Evolutionary conservation across 1,140 invertebrate genomes (phyloP), one percentile per base, ranked within the genome.

Genomic region (Monomorium pharaonis): DNA sequence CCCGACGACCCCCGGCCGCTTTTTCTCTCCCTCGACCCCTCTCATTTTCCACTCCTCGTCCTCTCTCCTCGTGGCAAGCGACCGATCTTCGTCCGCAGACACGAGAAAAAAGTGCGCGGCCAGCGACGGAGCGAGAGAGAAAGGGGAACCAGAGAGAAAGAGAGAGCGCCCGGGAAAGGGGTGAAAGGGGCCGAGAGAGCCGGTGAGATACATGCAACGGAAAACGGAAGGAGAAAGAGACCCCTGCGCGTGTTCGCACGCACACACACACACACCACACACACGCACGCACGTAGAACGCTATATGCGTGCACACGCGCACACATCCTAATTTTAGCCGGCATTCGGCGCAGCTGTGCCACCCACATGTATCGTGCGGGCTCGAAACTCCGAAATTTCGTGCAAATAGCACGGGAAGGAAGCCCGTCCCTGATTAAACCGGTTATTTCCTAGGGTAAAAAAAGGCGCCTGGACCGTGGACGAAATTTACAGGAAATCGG

Each of bases 261-360:
- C 54, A 80, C 37, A 58, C 16, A 0, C 12, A 30, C 16, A 24
- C 24, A 30, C 54, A 12, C 47, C n/a, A 49, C 83, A 33, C 72
- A 18, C 24, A 44, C 63, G 51, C 49, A 60, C 76, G 60, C 30
- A 92, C 12, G 0, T 9, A 44, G 47, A 51, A 56, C 10, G 2
- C 4, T 58, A 42, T 58, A 42, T 37, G 54, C 63, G n/a, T 67
- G 62, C 84, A 49, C 76, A 44, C 37, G 51, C 67, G 67, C 60
- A 63, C 80, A 81, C 33, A 93, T 93, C 89, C 92, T 93, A 93
- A 93, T 93, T 93, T 93, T 87, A 91, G 84, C 85, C 87, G 92
- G 92, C 89, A 90, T 93, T 93, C 89, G 89, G 87, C 92, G 92
- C 92, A 93, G 92, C 92, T 93, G 92, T 92, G 92, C 90, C 89